Evolutionary conservation across 2,888 invertebrate species (phyloP), one percentile per base, ranked within the genome.

Genomic region (Biston betularia): DNA sequence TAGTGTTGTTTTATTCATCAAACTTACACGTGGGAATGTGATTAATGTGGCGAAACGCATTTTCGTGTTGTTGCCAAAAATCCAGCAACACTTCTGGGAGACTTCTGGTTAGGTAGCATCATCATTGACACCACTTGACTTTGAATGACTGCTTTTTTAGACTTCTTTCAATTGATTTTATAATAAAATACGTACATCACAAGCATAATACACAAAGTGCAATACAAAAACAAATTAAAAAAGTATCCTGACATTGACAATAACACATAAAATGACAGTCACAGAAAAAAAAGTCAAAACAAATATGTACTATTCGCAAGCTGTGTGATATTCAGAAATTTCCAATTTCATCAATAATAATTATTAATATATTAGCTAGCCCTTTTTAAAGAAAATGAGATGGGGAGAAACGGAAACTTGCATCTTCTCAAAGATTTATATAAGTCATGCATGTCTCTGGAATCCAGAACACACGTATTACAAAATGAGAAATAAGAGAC

Each of bases 321-420:
- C 50, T 2, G 33, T 2, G 33, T 49, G 46, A 15, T 3, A 10
- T 46, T 6, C 14, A 46, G 46, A 5, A 34, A n/a, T 10, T n/a
- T 34, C 1, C 7, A 54, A 15, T 12, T 24, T 12, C 6, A 24
- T 12, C 12, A 4, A 14, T 15, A 11, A 14, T 40, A 54, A 10
- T n/a, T 24, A 24, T 5, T n/a, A 48, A 42, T 10, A 24, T n/a
- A 58, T 40, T 14, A 8, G n/a, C 14, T 34, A 48, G n/a, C 15
- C n/a, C n/a, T 40, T 56, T 14, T 53, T 7, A 42, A 59, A 57
- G 50, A 82, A 74, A 71, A 90, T 89, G 90, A 82, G 87, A 79
- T 94, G 93, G 92, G 85, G 87, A 60, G 93, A 94, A 75, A 82
- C 82, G 8, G 87, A 89, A 71, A 94, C 94, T 4, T 83, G 83